These are phyloP conservation scores for Smithornis capensis DNA, from an alignment of 2,113 vertebrate genomes.

Conservation along the genomic window DNA sequence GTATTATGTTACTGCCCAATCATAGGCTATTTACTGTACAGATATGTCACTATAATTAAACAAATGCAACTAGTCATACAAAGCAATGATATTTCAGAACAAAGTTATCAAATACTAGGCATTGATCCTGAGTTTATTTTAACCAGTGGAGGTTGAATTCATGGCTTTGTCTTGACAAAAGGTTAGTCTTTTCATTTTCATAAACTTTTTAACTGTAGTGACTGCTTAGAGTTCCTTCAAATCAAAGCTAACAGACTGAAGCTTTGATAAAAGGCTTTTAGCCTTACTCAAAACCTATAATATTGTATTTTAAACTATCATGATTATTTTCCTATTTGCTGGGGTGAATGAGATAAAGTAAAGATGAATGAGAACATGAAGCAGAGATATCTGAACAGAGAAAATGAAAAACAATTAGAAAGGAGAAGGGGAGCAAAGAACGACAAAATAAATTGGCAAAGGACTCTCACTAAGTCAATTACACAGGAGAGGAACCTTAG, in stretches of 20 bases:
- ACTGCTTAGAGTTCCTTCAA: neutral
- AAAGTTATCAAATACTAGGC: neutral
- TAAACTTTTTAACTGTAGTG: neutral
- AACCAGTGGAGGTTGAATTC: neutral
- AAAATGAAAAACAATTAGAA: neutral
- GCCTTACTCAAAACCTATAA: neutral
- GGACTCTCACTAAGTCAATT: neutral
- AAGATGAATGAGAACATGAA: neutral
- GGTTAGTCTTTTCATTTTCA: neutral
- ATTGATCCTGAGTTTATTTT: neutral
- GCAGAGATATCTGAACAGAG: neutral
- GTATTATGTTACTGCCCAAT: slow-evolving; percentile 72
- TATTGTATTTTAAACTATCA: neutral
- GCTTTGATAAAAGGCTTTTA: neutral
- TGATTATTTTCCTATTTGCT: neutral
- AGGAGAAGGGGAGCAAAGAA: neutral
- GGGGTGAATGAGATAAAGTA: neutral
- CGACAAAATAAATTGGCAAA: neutral
- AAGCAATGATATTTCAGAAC: slow-evolving; percentile 60
- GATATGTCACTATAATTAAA: slow-evolving; percentile 80
- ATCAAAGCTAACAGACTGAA: neutral
- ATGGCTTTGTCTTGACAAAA: neutral
- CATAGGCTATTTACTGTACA: slow-evolving; percentile 73
- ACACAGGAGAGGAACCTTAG: neutral
- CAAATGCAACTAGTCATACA: slow-evolving; percentile 71